phyloP scores from a whole-genome alignment of 2,797 vertebrate genomes.

The Tympanoctomys barrerae region DNA sequence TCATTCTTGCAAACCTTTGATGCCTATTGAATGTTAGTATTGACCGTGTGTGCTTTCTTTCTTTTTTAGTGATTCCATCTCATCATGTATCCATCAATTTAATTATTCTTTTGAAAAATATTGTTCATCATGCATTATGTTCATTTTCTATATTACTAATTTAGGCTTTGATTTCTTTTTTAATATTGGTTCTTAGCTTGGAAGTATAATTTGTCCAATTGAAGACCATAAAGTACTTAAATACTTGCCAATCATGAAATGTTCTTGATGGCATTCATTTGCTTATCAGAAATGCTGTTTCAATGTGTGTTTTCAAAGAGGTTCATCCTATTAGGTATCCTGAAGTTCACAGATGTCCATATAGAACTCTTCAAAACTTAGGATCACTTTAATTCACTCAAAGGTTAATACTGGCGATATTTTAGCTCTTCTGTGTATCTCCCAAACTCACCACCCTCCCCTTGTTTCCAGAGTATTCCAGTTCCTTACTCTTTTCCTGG shows the following conservation, averaged over 20 bases:
- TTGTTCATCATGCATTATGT: background rate
- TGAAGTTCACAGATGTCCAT: conserved; percentile 45
- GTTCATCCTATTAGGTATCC: background rate
- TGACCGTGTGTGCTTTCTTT: background rate
- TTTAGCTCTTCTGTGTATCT: conserved; percentile 39
- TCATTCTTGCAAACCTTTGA: background rate
- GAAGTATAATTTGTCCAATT: conserved; percentile 31
- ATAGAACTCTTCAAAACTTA: conserved; percentile 2
- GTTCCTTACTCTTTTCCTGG: conserved; percentile 13
- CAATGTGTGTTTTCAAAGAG: conserved; percentile 34
- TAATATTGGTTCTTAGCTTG: conserved; percentile 32
- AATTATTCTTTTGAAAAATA: conserved; percentile 40
- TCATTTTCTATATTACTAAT: conserved; percentile 41
- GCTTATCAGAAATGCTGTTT: conserved; percentile 25
- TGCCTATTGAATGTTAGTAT: background rate
- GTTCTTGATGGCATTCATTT: conserved; percentile 3
- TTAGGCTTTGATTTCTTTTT: conserved; percentile 27
- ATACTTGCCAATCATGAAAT: conserved; percentile 32
- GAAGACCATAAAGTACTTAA: conserved; percentile 42
- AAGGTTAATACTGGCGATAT: background rate
- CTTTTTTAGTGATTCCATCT: background rate
- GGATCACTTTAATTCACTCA: conserved; percentile 31
- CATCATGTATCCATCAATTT: background rate
- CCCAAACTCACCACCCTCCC: background rate
- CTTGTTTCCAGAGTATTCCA: background rate